Percentiles rank a stretch among this genome's conserved stretches.
Evolutionary conservation across 2,888 invertebrate genomes (phyloP).

Genomic region (Drosophila neutralis): DNA sequence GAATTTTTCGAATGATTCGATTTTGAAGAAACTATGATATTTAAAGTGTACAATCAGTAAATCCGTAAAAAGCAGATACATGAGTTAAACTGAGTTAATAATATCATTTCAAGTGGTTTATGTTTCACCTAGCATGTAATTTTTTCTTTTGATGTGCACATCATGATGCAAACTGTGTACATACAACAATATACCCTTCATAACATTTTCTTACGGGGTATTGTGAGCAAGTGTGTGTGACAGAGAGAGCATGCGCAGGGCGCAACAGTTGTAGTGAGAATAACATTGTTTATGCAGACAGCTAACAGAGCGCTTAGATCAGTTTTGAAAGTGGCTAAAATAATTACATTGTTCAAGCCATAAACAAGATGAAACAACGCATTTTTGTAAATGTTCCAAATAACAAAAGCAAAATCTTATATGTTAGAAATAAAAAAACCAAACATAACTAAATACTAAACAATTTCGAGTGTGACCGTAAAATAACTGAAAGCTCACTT

Average conservation of each 20-base stretch:
- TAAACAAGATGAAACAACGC: neutral
- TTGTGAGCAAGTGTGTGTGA: slow-evolving; percentile 17
- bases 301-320: slow-evolving; percentile 46
- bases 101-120: neutral
- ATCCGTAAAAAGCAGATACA: neutral
- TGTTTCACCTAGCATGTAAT: no score
- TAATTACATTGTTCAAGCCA: neutral
- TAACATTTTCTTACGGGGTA: neutral
- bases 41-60: neutral
- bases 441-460: slow-evolving; percentile 29
- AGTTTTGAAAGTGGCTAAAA: slow-evolving; percentile 6
- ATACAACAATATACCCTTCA: neutral
- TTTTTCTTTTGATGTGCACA: no score
- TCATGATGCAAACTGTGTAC: neutral
- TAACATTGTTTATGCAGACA: slow-evolving; percentile 34
- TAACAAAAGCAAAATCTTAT: rapidly evolving
- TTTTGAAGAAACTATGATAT: neutral
- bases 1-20: neutral
- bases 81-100: neutral
- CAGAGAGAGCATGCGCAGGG: slow-evolving; percentile 56
- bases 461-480: slow-evolving; percentile 22
- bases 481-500: slow-evolving; percentile 17
- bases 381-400: neutral
- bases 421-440: neutral
- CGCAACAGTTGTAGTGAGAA: slow-evolving; percentile 56